Percentiles rank a stretch among this genome's conserved stretches.
These are phyloP conservation scores for Andrena hattorfiana DNA, from an alignment of 2,888 invertebrate genomes.

Conservation along the genomic window DNA sequence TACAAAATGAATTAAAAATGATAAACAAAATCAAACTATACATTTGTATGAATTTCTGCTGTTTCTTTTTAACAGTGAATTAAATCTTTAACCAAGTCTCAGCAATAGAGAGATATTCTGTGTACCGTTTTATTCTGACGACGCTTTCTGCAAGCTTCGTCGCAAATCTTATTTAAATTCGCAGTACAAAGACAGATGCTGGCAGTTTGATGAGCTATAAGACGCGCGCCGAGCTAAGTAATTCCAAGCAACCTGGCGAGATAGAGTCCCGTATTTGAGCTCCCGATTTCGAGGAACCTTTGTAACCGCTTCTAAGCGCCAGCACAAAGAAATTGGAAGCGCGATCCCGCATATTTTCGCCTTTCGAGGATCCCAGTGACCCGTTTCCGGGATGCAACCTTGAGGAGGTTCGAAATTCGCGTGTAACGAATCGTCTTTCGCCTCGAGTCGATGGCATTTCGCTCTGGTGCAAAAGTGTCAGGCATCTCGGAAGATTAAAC, in stretches of 20 bases:
- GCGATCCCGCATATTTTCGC: constrained; percentile 53
- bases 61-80: too few species aligned
- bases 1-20: too few species aligned
- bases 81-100: too few species aligned
- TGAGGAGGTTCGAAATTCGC: constrained; percentile 37
- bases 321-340: constrained; percentile 14
- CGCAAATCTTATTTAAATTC: not conserved
- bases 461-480: constrained; percentile 47
- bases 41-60: too few species aligned
- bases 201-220: constrained; percentile 12
- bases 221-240: not conserved
- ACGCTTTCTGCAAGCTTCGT: not conserved
- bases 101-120: too few species aligned
- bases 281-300: constrained; percentile 7
- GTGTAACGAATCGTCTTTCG: constrained; percentile 64
- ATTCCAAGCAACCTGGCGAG: constrained; percentile 9
- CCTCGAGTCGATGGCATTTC: constrained; percentile 50
- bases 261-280: constrained; percentile 48
- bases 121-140: too few species aligned
- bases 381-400: constrained; percentile 32
- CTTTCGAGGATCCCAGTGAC: constrained; percentile 42
- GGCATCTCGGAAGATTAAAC: constrained; percentile 69
- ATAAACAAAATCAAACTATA: too few species aligned
- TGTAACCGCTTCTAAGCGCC: constrained; percentile 21
- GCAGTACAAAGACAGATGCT: not conserved